Evolutionary conservation across 2,888 invertebrate genomes (phyloP).

Genomic region (Neelides folsomi): DNA sequence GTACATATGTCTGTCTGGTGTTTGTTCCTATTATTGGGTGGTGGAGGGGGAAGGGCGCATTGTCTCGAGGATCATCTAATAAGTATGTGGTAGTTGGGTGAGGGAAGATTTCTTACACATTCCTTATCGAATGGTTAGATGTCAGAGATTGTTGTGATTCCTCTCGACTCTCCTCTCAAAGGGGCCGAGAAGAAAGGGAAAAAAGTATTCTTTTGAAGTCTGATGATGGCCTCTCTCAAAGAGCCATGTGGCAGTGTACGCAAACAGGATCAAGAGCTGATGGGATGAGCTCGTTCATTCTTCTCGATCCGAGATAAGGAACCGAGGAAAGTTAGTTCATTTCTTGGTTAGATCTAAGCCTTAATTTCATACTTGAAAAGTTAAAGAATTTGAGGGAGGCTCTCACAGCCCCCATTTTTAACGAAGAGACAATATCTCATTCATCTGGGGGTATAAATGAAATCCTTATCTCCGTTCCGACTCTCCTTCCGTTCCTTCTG

Average conservation of each 20-base stretch:
- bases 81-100: too few species aligned
- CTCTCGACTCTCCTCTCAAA: constrained; percentile 14
- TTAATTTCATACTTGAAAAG: too few species aligned
- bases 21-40: too few species aligned
- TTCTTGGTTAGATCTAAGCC: too few species aligned
- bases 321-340: too few species aligned
- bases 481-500: constrained; percentile 5
- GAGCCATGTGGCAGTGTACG: background rate
- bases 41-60: too few species aligned
- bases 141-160: constrained; percentile 27
- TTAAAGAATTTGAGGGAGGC: too few species aligned
- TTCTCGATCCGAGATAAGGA: too few species aligned
- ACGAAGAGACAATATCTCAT: constrained; percentile 9
- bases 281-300: too few species aligned
- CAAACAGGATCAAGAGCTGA: too few species aligned
- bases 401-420: constrained; percentile 4
- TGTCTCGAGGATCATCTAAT: too few species aligned
- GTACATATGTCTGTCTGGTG: too few species aligned
- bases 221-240: constrained; percentile 4
- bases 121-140: constrained; percentile 23
- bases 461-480: constrained; percentile 7
- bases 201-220: constrained; percentile 23
- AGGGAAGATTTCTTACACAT: constrained; percentile 2
- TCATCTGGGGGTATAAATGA: constrained; percentile 7
- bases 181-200: constrained; percentile 11